A percentile compares a stretch with the other conserved stretches of the same genome.
These are phyloP conservation scores for Folsomia manolachei DNA, from an alignment of 2,888 invertebrate species.

Conservation along the genomic window DNA sequence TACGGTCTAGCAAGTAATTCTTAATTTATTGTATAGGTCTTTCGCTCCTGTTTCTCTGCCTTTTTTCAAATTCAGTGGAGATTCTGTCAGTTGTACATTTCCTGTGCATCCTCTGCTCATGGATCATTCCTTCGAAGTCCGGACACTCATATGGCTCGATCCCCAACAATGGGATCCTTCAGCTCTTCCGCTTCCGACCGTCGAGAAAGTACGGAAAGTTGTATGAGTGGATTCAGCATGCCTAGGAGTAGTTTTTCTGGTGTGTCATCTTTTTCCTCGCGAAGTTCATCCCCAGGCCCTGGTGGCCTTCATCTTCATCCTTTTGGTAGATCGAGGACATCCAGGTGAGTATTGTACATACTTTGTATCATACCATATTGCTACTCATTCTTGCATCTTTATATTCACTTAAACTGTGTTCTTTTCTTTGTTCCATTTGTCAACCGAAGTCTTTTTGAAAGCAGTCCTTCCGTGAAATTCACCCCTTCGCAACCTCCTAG, in stretches of 20 bases:
- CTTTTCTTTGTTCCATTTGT: too few species aligned
- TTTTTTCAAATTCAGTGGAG: constrained; percentile 51
- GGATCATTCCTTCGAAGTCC: constrained; percentile 45
- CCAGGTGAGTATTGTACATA: constrained; percentile 27
- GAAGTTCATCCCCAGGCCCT: constrained; percentile 48
- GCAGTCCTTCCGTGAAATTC: constrained; percentile 49
- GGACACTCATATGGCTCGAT: constrained; percentile 45
- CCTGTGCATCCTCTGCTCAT: constrained; percentile 46
- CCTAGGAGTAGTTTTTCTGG: constrained; percentile 49
- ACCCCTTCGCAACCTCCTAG: constrained; percentile 50
- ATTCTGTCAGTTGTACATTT: constrained; percentile 48
- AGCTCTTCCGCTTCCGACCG: constrained; percentile 47
- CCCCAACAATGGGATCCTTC: constrained; percentile 48
- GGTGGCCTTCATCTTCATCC: constrained; percentile 45
- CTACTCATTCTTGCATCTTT: background rate
- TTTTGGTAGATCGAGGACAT: constrained; percentile 44
- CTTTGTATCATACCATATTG: background rate
- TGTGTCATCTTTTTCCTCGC: constrained; percentile 45
- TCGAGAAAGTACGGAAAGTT: constrained; percentile 50
- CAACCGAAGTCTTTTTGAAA: constrained; percentile 37
- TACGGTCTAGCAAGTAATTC: background rate
- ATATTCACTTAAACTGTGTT: constrained; percentile 7
- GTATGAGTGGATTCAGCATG: constrained; percentile 48
- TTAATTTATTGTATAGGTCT: constrained; percentile 36
- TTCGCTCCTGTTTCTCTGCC: constrained; percentile 51